Evolutionary conservation across 1,140 invertebrate genomes (phyloP).

Genomic region (Nephotettix cincticeps): DNA sequence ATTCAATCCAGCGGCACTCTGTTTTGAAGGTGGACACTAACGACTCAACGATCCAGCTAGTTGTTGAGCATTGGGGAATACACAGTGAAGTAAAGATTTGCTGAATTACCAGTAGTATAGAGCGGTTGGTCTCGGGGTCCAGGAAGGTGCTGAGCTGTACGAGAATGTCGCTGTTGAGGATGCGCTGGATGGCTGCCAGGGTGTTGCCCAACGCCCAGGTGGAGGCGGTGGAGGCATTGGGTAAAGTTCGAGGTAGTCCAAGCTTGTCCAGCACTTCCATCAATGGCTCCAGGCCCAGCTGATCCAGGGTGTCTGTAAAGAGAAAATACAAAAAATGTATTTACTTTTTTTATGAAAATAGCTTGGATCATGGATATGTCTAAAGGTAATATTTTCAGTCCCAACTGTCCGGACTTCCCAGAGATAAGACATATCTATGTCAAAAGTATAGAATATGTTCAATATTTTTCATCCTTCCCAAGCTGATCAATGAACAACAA

Average conservation of each 20-base stretch:
- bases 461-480: too few relatives aligned
- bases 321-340: neutral
- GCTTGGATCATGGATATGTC: neutral
- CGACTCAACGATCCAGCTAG: too few relatives aligned
- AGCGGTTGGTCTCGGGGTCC: slow-evolving; percentile 30
- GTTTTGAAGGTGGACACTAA: too few relatives aligned
- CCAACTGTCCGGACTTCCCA: too few relatives aligned
- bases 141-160: slow-evolving; percentile 31
- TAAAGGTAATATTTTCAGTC: neutral
- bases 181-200: slow-evolving; percentile 35
- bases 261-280: slow-evolving; percentile 28
- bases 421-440: too few relatives aligned
- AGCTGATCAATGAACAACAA: too few relatives aligned
- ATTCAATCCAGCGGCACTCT: too few relatives aligned
- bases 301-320: slow-evolving; percentile 36
- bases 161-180: slow-evolving; percentile 38
- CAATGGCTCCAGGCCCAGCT: slow-evolving; percentile 36
- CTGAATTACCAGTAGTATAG: slow-evolving; percentile 31
- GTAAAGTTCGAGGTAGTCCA: slow-evolving; percentile 28
- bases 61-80: neutral
- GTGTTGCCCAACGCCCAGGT: slow-evolving; percentile 34
- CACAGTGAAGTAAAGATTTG: neutral
- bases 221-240: slow-evolving; percentile 10
- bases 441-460: too few relatives aligned
- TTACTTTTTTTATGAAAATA: neutral